These are phyloP conservation scores for Caenorhabditis afra DNA, from an alignment of 2,888 invertebrate genomes.

Conservation along the genomic window DNA sequence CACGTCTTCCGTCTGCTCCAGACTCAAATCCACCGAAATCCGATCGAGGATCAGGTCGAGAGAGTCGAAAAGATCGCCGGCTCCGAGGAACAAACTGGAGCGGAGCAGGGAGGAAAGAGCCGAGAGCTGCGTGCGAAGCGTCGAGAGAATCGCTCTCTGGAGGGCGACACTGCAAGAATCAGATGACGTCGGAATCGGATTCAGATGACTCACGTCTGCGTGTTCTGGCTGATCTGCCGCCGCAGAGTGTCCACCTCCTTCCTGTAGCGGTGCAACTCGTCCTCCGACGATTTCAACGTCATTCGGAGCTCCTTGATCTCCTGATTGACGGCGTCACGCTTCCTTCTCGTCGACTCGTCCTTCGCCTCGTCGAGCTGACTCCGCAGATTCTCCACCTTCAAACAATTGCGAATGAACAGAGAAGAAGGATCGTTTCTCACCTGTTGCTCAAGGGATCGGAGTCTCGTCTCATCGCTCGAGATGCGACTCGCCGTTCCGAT, in stretches of 20 bases:
- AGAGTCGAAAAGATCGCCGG: conserved; percentile 46
- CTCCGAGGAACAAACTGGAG: conserved; percentile 43
- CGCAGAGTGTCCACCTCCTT: conserved; percentile 73
- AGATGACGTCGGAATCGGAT: not conserved
- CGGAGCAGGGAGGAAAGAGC: conserved; percentile 54
- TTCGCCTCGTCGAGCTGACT: conserved; percentile 75
- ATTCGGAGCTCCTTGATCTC: conserved; percentile 65
- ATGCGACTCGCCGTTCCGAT: conserved; percentile 36
- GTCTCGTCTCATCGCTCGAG: conserved; percentile 43
- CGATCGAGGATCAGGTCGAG: conserved; percentile 47
- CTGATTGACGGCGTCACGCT: conserved; percentile 40
- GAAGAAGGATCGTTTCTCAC: conserved; percentile 1
- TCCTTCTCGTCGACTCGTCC: conserved; percentile 32
- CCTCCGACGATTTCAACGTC: conserved; percentile 74
- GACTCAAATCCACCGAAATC: conserved; percentile 30
- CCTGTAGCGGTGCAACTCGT: conserved; percentile 72
- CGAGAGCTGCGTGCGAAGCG: conserved; percentile 53
- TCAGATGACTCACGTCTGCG: conserved; percentile 32
- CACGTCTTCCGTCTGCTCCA: conserved; percentile 54
- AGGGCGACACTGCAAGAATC: conserved; percentile 42
- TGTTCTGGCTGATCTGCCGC: conserved; percentile 61
- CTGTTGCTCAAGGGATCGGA: conserved; percentile 54
- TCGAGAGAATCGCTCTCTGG: conserved; percentile 54
- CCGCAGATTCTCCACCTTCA: conserved; percentile 75
- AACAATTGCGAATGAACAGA: not conserved